phyloP scores from a whole-genome alignment of 64 coral and sea anemone genomes.

The Stichodactyla mertensii region DNA sequence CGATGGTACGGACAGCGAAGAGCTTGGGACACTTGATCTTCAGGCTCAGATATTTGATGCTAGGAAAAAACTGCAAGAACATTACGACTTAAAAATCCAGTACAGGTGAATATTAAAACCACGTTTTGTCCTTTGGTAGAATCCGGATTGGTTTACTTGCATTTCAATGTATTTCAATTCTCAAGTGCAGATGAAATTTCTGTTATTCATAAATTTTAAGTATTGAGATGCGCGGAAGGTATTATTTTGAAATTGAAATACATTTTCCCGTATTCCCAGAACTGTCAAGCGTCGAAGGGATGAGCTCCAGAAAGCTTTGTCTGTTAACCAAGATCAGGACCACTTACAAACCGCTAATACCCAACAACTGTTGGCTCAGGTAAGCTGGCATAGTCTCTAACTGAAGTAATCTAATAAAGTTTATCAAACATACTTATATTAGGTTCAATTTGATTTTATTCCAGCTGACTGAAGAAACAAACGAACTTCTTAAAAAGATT shows the following conservation, averaged over 20 bases:
- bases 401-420: not conserved
- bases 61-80: slow-evolving; percentile 40
- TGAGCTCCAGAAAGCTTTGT: not conserved
- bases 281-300: not conserved
- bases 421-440: no score
- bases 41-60: slow-evolving; percentile 24
- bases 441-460: slow-evolving; percentile 12
- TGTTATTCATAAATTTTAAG: no score
- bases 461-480: slow-evolving; percentile 27
- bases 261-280: no score
- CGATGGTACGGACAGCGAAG: not conserved
- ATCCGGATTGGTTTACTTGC: no score
- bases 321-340: not conserved
- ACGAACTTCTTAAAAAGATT: slow-evolving; percentile 19
- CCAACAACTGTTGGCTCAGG: slow-evolving; percentile 20
- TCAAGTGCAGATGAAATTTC: no score
- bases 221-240: no score
- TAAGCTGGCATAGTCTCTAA: not conserved
- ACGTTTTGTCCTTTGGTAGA: no score
- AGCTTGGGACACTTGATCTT: not conserved
- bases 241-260: no score
- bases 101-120: slow-evolving; percentile 32
- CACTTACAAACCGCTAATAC: not conserved
- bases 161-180: not conserved
- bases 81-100: slow-evolving; percentile 31